Evolutionary conservation across 2,888 invertebrate genomes (phyloP).

Genomic region (Amphimallon solstitiale): DNA sequence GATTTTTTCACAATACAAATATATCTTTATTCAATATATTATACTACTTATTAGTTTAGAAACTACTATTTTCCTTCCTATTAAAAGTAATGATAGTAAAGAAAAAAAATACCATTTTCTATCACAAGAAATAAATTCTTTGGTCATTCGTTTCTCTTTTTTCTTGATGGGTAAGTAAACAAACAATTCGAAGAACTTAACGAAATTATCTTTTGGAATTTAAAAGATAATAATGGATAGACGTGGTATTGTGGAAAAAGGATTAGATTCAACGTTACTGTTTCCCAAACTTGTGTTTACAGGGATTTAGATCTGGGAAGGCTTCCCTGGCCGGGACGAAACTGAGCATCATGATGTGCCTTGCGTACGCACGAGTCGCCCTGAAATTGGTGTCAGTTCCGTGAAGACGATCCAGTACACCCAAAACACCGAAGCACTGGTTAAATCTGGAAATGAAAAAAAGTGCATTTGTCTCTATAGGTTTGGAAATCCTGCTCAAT

Average conservation of each 20-base stretch:
- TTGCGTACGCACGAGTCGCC: slow-evolving; percentile 73
- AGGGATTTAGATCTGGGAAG: slow-evolving; percentile 70
- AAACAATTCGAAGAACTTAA: slow-evolving; percentile 1
- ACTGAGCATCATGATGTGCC: slow-evolving; percentile 78
- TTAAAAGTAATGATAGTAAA: too few species aligned
- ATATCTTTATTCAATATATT: background rate
- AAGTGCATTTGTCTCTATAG: too few species aligned
- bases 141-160: slow-evolving; percentile 1
- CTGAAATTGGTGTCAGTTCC: slow-evolving; percentile 84
- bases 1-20: slow-evolving; percentile 27
- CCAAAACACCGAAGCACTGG: slow-evolving; percentile 85
- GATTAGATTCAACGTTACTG: slow-evolving; percentile 41
- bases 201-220: background rate
- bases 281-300: slow-evolving; percentile 59
- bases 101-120: background rate
- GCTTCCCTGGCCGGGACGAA: slow-evolving; percentile 73
- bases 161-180: slow-evolving; percentile 1
- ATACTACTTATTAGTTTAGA: too few species aligned
- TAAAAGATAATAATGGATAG: slow-evolving; percentile 3
- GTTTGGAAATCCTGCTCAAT: too few species aligned
- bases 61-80: too few species aligned
- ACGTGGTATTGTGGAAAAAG: background rate
- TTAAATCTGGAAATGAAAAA: slow-evolving; percentile 80
- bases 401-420: slow-evolving; percentile 83
- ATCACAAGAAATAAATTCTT: slow-evolving; percentile 5